Percentiles rank a stretch among this genome's conserved stretches.
Evolutionary conservation across 2,113 vertebrate genomes (phyloP).

Genomic region (Brachyistius frenatus): DNA sequence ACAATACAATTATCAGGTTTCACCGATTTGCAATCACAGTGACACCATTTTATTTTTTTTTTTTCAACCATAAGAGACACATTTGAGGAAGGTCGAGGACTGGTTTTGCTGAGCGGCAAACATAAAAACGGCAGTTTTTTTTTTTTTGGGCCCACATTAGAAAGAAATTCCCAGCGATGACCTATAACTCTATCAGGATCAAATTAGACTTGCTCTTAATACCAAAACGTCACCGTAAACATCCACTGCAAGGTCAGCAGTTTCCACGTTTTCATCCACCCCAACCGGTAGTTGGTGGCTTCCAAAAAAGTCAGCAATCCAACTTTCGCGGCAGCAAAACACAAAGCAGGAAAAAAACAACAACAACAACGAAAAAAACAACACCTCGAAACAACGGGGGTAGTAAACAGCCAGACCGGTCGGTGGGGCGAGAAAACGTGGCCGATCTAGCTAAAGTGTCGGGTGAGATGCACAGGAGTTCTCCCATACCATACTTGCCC

Average conservation of each 20-base stretch:
- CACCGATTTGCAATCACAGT: no score
- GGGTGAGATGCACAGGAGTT: conserved; percentile 77
- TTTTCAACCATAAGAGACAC: no score
- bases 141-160: not conserved
- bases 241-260: conserved; percentile 20
- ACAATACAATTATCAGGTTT: no score
- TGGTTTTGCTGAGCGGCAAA: no score
- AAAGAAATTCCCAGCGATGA: not conserved
- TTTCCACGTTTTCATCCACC: conserved; percentile 20
- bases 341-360: conserved; percentile 12
- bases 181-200: not conserved
- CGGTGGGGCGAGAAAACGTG: not conserved
- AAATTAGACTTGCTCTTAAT: conserved; percentile 36
- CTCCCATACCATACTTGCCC: conserved; percentile 88
- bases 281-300: conserved; percentile 38
- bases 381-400: conserved; percentile 8
- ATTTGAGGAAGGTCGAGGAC: no score
- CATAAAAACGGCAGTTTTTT: no score
- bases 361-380: not conserved
- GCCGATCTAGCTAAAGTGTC: conserved; percentile 42
- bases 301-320: conserved; percentile 12
- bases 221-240: conserved; percentile 29
- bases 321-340: conserved; percentile 28
- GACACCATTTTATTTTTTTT: no score
- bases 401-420: conserved; percentile 8